A percentile compares a stretch with the other conserved stretches of the same genome.
phyloP scores from a whole-genome alignment of 2,797 vertebrate genomes.

The Falco biarmicus region DNA sequence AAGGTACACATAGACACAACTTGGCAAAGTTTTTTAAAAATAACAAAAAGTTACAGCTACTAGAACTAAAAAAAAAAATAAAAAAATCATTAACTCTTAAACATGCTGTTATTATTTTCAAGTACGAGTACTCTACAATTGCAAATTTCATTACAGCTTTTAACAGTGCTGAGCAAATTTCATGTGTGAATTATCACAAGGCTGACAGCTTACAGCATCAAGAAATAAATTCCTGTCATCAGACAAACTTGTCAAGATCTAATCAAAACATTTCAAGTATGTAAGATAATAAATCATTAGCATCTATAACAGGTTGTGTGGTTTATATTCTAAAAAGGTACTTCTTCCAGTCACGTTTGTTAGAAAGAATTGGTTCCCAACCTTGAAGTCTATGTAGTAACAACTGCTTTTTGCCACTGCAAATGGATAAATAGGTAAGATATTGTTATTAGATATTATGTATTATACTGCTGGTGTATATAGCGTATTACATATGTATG shows the following conservation, averaged over 20 bases:
- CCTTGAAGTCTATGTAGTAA: background rate
- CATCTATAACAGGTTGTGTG: slow-evolving; percentile 54
- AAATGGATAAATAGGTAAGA: background rate
- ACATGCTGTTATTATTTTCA: background rate
- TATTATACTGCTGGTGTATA: background rate
- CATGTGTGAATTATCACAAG: slow-evolving; percentile 38
- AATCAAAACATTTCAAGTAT: slow-evolving; percentile 69
- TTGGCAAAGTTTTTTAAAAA: background rate
- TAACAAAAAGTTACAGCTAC: background rate
- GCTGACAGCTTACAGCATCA: slow-evolving; percentile 55
- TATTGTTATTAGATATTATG: background rate
- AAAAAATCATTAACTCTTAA: background rate
- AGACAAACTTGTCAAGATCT: slow-evolving; percentile 63
- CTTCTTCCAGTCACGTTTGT: slow-evolving; percentile 10
- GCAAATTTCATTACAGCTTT: background rate
- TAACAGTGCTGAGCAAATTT: background rate
- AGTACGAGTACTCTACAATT: background rate
- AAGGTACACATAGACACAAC: background rate
- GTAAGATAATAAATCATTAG: slow-evolving; percentile 67
- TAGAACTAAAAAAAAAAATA: background rate
- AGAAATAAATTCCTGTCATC: slow-evolving; percentile 54
- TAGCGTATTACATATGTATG: background rate
- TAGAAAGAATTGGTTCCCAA: background rate
- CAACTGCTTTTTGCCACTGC: background rate
- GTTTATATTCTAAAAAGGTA: slow-evolving; percentile 47